These are phyloP conservation scores for Cyaniris semiargus DNA, from an alignment of 2,888 invertebrate genomes.

Conservation along the genomic window DNA sequence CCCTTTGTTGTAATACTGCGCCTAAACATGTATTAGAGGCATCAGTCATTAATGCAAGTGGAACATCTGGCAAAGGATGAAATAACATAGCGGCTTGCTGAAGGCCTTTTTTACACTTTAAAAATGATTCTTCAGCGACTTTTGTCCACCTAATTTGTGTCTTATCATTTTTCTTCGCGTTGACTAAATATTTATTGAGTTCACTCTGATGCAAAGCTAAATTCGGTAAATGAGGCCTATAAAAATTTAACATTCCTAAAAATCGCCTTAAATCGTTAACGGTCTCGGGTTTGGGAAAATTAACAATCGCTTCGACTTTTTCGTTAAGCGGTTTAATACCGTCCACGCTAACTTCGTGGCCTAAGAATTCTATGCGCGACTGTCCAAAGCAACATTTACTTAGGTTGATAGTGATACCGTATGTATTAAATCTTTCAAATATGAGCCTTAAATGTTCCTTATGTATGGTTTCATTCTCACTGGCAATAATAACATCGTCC, in stretches of 20 bases:
- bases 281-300: conserved; percentile 25
- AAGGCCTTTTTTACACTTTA: background rate
- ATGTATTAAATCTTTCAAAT: background rate
- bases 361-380: conserved; percentile 23
- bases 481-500: conserved; percentile 12
- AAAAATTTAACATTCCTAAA: conserved; percentile 33
- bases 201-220: background rate
- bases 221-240: conserved; percentile 3
- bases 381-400: conserved; percentile 25
- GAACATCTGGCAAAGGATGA: background rate
- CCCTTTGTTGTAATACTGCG: background rate
- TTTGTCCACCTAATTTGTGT: background rate
- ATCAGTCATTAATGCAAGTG: background rate
- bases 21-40: background rate
- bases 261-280: conserved; percentile 16
- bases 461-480: background rate
- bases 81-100: background rate
- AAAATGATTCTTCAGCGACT: background rate
- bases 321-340: background rate
- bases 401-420: conserved; percentile 20
- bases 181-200: background rate
- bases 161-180: background rate
- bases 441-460: background rate
- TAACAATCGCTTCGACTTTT: background rate
- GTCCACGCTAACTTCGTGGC: conserved; percentile 14